These are phyloP conservation scores for Amphiprion ocellaris DNA, from an alignment of 2,113 vertebrate species.

Conservation along the genomic window DNA sequence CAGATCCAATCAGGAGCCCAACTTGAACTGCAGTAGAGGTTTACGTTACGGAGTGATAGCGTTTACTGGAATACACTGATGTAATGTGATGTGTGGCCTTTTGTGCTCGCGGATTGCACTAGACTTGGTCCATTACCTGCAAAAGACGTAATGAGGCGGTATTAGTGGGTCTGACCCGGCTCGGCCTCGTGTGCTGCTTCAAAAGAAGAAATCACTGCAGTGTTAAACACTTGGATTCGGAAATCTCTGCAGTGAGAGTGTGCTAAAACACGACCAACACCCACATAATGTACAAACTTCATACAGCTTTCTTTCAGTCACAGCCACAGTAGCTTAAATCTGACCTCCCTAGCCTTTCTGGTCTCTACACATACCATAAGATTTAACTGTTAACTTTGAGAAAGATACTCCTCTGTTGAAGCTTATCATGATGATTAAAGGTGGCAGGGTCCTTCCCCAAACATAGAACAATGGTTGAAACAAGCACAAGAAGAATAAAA, in stretches of 20 bases:
- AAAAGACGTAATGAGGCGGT: conserved; percentile 27
- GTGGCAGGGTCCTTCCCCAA: too few relatives aligned
- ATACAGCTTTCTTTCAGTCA: not conserved
- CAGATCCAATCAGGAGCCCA: conserved; percentile 3
- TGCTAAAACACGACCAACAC: not conserved
- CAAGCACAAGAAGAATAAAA: not conserved
- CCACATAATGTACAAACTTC: not conserved
- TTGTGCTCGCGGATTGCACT: conserved; percentile 9
- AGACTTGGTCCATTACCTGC: conserved; percentile 37
- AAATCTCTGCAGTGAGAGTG: not conserved
- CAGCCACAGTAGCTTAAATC: conserved; percentile 7
- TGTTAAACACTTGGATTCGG: too few relatives aligned
- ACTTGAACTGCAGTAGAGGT: conserved; percentile 15
- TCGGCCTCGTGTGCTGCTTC: not conserved
- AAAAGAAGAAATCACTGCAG: not conserved
- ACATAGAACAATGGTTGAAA: too few relatives aligned
- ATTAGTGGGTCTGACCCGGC: conserved; percentile 3
- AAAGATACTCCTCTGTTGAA: not conserved
- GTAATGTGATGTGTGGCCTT: conserved; percentile 15
- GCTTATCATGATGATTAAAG: too few relatives aligned
- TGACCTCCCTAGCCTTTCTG: not conserved
- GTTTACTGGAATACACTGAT: conserved; percentile 46
- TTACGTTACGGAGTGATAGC: conserved; percentile 23
- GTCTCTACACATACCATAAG: not conserved
- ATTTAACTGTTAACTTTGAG: not conserved